These are phyloP conservation scores for Thalassophryne amazonica DNA, from an alignment of 2,797 vertebrate species.

Conservation along the genomic window DNA sequence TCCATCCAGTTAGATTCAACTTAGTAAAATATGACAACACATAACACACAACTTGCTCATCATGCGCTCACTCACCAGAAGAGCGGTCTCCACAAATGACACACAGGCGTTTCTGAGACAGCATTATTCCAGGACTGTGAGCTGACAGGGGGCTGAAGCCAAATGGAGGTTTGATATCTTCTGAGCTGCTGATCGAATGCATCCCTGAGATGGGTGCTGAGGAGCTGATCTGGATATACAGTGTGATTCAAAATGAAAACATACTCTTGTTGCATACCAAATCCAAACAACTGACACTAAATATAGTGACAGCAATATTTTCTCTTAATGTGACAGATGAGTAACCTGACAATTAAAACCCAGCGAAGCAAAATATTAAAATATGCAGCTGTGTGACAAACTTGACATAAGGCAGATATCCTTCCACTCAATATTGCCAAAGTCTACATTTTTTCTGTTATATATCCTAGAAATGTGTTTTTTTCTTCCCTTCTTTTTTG, in stretches of 20 bases:
- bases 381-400: too few species aligned
- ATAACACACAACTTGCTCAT: slow-evolving; percentile 18
- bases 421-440: too few species aligned
- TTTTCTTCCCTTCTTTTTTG: too few species aligned
- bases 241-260: slow-evolving; percentile 2
- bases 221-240: slow-evolving; percentile 83
- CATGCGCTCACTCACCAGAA: slow-evolving; percentile 81
- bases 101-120: slow-evolving; percentile 93
- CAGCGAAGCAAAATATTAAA: too few species aligned
- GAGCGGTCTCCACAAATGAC: slow-evolving; percentile 98
- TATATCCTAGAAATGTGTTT: too few species aligned
- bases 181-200: slow-evolving; percentile 96
- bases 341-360: not conserved
- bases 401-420: too few species aligned
- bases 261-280: not conserved
- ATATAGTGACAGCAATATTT: not conserved
- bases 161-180: slow-evolving; percentile 95
- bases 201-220: slow-evolving; percentile 82
- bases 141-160: slow-evolving; percentile 85
- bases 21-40: too few species aligned
- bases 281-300: not conserved
- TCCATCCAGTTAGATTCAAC: too few species aligned
- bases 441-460: too few species aligned
- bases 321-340: not conserved
- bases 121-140: slow-evolving; percentile 78